Evolutionary conservation across 2,888 invertebrate genomes (phyloP).

Genomic region (Quadroppia sp.): DNA sequence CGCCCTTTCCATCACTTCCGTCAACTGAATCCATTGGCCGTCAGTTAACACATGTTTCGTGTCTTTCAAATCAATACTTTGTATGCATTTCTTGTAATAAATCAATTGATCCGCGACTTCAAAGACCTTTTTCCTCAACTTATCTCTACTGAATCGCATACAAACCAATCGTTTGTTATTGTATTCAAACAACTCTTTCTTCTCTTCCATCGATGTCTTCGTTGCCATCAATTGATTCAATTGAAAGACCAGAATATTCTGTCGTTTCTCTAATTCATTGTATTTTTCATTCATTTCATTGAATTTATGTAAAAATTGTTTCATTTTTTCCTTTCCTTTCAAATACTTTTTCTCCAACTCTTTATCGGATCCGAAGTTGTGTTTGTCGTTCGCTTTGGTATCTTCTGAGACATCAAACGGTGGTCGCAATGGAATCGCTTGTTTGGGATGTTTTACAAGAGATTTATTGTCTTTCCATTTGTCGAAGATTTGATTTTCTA

Average conservation of each 20-base stretch:
- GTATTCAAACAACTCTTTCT: not conserved
- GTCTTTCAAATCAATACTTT: not conserved
- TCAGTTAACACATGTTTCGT: not conserved
- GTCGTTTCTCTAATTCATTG: not conserved
- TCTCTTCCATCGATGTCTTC: not conserved
- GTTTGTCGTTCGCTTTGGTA: not conserved
- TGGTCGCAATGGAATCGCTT: not conserved
- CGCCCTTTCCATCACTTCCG: constrained; percentile 20
- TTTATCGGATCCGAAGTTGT: not conserved
- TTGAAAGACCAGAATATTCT: constrained; percentile 6
- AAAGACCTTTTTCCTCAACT: constrained; percentile 11
- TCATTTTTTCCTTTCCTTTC: constrained; percentile 8
- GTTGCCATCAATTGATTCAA: not conserved
- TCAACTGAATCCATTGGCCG: constrained; percentile 11
- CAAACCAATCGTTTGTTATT: not conserved
- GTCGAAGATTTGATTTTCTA: not conserved
- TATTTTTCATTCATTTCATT: not conserved
- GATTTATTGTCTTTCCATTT: constrained; percentile 12
- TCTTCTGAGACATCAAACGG: not conserved
- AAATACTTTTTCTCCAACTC: constrained; percentile 15
- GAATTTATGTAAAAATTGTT: not conserved
- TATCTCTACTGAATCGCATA: not conserved
- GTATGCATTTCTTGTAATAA: not conserved
- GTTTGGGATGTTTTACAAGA: not conserved
- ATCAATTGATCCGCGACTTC: not conserved